Conservation (phyloP, 1,140 invertebrate genomes). For the Zophobas atratus region DNA sequence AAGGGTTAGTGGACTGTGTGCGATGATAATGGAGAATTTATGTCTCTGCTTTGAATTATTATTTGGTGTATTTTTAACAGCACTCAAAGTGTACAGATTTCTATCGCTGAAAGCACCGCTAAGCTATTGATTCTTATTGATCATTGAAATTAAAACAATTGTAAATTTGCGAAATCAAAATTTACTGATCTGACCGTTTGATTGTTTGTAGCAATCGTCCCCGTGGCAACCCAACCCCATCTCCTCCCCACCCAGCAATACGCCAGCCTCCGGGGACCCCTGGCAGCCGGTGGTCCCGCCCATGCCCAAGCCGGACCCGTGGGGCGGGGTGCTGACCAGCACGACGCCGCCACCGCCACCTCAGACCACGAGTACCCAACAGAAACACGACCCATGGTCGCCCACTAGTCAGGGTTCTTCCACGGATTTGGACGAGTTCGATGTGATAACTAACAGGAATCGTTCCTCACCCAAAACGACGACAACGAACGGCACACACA, state of each 20-base stretch:
- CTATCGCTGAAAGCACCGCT: no score
- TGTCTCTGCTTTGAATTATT: no score
- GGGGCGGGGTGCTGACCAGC: slow-evolving; percentile 61
- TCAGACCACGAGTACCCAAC: background rate
- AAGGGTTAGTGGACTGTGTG: no score
- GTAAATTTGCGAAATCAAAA: no score
- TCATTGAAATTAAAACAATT: no score
- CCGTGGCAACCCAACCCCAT: slow-evolving; percentile 59
- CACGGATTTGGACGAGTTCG: slow-evolving; percentile 88
- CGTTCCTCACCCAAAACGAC: slow-evolving; percentile 68
- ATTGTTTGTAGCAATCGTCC: slow-evolving; percentile 55
- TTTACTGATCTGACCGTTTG: background rate
- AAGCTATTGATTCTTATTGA: no score
- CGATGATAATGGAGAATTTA: no score
- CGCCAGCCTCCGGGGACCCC: slow-evolving; percentile 39
- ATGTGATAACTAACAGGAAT: slow-evolving; percentile 83
- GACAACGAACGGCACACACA: slow-evolving; percentile 65
- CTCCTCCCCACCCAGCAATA: slow-evolving; percentile 54
- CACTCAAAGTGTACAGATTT: no score
- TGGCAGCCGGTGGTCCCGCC: slow-evolving; percentile 56
- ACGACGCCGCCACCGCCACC: slow-evolving; percentile 54
- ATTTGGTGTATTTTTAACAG: no score
- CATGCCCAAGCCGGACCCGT: slow-evolving; percentile 69
- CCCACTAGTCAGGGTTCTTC: slow-evolving; percentile 72
- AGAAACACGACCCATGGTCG: slow-evolving; percentile 63